Base-by-base conservation (phyloP, 1,140 invertebrate genomes). In the Zaprionus tsacasi region DNA sequence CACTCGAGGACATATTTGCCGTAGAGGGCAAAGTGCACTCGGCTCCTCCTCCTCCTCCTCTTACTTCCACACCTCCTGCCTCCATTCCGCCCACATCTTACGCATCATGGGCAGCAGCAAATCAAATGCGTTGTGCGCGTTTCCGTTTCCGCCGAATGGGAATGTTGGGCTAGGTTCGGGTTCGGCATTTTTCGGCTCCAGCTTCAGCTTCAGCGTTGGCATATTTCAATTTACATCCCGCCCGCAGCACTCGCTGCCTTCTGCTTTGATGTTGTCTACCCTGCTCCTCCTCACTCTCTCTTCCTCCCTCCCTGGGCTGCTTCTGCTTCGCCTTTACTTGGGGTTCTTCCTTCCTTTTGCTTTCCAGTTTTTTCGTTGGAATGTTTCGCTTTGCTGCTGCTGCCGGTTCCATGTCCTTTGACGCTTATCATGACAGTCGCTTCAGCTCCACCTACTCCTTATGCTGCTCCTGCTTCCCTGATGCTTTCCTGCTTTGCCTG, bases 241-340 rank as follows among this genome's bases (percentile, higher is more conserved):
- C 83, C 85, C 80, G 74, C 74, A 87, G 83, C 76, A 80, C 77
- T 80, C 87, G 79, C 76, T 88, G 83, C 83, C 79, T 87, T 88
- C 82, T 80, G 78, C 83, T 87, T 87, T 87, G 79, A 87, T 78
- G 79, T 87, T 77, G 52, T 60, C 50, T 67, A n/a, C 21, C 6
- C 43, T 57, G 35, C 40, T 43, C 3, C 33, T 35, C 33, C 4
- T 27, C 25, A n/a, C 66, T 43, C 35, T 38, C 33, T 11, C 48
- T 45, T 21, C 12, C 35, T 15, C 3, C 17, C 13, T 15, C 33
- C 25, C 13, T 15, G 17, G 27, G 45, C 43, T 21, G 36, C 59
- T 75, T 25, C 27, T 40, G 27, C 35, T n/a, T 6, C 36, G 21
- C 6, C 48, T 21, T 21, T 21, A 8, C 15, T 8, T 48, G 10